Evolutionary conservation across 1,140 invertebrate species (phyloP).

Genomic region (Eurosta solidaginis): DNA sequence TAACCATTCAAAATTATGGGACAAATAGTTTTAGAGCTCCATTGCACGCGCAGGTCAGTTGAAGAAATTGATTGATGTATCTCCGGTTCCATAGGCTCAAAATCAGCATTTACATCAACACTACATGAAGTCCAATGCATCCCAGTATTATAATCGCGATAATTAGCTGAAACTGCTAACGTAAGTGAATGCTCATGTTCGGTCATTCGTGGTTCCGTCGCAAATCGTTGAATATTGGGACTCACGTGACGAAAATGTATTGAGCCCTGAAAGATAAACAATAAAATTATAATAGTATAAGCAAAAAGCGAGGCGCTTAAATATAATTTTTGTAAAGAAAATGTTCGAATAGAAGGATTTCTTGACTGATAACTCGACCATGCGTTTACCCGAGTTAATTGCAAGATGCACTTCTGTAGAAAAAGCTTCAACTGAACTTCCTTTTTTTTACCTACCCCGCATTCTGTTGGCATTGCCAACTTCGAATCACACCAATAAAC

Average conservation of each 20-base stretch:
- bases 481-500: constrained; percentile 53
- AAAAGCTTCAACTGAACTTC: not conserved
- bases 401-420: too few relatives aligned
- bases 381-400: too few relatives aligned
- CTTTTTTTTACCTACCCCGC: constrained; percentile 42
- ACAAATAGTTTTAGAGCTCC: constrained; percentile 47
- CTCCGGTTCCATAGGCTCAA: constrained; percentile 50
- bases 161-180: constrained; percentile 52
- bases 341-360: too few relatives aligned
- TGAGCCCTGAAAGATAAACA: constrained; percentile 32
- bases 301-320: too few relatives aligned
- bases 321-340: too few relatives aligned
- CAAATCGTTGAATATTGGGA: constrained; percentile 39
- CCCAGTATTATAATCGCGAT: constrained; percentile 43
- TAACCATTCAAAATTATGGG: constrained; percentile 48
- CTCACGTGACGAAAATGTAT: constrained; percentile 47
- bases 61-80: constrained; percentile 38
- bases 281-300: not conserved
- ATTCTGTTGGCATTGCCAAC: constrained; percentile 44
- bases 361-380: too few relatives aligned
- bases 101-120: constrained; percentile 45
- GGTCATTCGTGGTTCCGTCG: constrained; percentile 35
- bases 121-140: constrained; percentile 51
- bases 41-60: constrained; percentile 44
- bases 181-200: constrained; percentile 42